Evolutionary conservation across 2,888 invertebrate genomes (phyloP).

Genomic region (Hypena proboscidalis): DNA sequence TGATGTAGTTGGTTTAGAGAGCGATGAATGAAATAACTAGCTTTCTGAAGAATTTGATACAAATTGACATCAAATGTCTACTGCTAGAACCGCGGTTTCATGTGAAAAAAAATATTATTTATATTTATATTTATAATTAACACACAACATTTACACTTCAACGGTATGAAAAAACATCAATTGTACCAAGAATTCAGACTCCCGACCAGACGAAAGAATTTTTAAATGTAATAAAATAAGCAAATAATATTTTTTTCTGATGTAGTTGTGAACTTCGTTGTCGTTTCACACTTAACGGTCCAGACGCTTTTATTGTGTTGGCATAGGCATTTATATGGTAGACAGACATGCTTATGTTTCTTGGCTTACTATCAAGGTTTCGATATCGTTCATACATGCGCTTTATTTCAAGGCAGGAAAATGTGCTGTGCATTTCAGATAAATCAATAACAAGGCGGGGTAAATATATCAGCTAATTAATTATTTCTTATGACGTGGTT

Average conservation of each 20-base stretch:
- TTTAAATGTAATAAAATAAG: slow-evolving; percentile 18
- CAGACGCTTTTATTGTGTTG: slow-evolving; percentile 29
- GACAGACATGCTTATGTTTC: slow-evolving; percentile 21
- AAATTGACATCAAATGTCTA: slow-evolving; percentile 13
- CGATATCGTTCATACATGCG: slow-evolving; percentile 11
- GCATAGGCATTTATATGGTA: slow-evolving; percentile 24
- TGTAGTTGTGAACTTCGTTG: slow-evolving; percentile 16
- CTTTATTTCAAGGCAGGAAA: not conserved
- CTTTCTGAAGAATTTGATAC: slow-evolving; percentile 21
- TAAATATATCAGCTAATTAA: slow-evolving; percentile 13
- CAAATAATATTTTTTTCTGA: slow-evolving; percentile 5
- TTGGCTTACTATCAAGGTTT: slow-evolving; percentile 33
- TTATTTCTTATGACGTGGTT: slow-evolving; percentile 24
- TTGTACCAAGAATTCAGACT: not conserved
- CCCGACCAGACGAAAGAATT: not conserved
- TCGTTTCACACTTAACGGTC: slow-evolving; percentile 16
- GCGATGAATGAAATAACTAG: slow-evolving; percentile 19
- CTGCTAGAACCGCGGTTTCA: slow-evolving; percentile 13
- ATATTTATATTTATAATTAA: too few relatives aligned
- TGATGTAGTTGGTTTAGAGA: slow-evolving; percentile 13
- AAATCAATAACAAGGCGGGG: not conserved
- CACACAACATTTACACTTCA: not conserved
- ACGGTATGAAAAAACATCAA: not conserved
- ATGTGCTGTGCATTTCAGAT: not conserved
- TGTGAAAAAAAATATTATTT: too few relatives aligned